Base-by-base conservation (phyloP, 1,140 invertebrate species). In the Drosophila santomea region DNA sequence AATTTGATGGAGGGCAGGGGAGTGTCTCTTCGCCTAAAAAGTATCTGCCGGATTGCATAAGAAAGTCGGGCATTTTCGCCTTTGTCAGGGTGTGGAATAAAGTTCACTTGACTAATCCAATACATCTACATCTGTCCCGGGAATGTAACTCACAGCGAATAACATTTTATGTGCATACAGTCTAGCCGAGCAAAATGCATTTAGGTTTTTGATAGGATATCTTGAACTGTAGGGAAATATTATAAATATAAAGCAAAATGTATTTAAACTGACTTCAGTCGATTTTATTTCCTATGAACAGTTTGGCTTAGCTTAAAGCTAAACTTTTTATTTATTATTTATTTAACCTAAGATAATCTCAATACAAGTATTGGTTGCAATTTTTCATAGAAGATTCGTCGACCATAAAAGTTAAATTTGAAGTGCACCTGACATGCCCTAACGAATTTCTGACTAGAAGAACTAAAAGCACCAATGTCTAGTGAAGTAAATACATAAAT, bases 21-120 rank as follows among this genome's bases (percentile, higher is more conserved):
- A 20, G 17, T 50, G 55, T 39, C 15, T 12, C 10, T 20, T 45
- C 63, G 54, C 63, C 56, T 35, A 7, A 51, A 48, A 51, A 51
- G 64, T 79, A 86, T 82, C 67, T 77, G 64, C 67, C 69, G 83
- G 62, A 83, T 88, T 89, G 83, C 84, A 89, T 88, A 88, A 85
- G 78, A 74, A 69, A 69, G 78, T 82, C 62, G 55, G 62, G 56
- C 64, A 69, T 48, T 51, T 58, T 50, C 17, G 50, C 23, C 41
- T 48, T 35, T 60, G 63, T 51, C 73, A 36, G 43, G 56, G 64
- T 58, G 60, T 43, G 72, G 66, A 78, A 47, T 61, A 67, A 44
- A 36, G 62, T 59, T 38, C 32, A 45, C 39, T 39, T 54, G 28
- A 32, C 7, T 58, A 39, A 28, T 32, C 28, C 62, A 47, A 36